Evolutionary conservation across 2,888 invertebrate genomes (phyloP).

Genomic region (Ashinkailepas kermadecensis): DNA sequence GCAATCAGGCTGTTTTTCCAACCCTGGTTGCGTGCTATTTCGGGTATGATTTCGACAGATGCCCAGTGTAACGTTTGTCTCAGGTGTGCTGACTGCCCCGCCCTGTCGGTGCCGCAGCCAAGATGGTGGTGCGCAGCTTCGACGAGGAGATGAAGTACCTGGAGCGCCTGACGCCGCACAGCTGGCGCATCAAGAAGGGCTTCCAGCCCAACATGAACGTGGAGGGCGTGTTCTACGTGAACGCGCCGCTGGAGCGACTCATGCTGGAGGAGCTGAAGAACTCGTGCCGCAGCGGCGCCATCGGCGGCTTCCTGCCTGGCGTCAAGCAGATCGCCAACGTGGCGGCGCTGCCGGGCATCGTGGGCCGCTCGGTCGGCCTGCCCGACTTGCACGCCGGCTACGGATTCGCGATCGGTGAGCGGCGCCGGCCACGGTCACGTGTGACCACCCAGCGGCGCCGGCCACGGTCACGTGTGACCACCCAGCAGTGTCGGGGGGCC

Average conservation of each 20-base stretch:
- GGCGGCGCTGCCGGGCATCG: constrained; percentile 81
- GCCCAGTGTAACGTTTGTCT: too few relatives aligned
- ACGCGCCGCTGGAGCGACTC: constrained; percentile 76
- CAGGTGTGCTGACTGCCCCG: too few relatives aligned
- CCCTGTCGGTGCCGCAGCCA: background rate
- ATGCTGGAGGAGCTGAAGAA: constrained; percentile 96
- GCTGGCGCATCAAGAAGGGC: constrained; percentile 94
- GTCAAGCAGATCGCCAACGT: constrained; percentile 99
- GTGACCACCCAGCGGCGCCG: too few relatives aligned
- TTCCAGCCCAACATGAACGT: constrained; percentile 97
- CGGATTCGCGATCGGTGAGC: constrained; percentile 91
- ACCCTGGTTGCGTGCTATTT: too few relatives aligned
- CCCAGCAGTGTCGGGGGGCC: too few relatives aligned
- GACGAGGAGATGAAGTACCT: constrained; percentile 88
- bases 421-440: constrained; percentile 20
- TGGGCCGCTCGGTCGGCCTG: constrained; percentile 70
- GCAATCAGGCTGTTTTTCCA: too few relatives aligned
- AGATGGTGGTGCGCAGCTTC: constrained; percentile 81
- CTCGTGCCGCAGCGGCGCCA: constrained; percentile 76
- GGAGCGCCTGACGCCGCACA: constrained; percentile 73
- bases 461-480: too few relatives aligned
- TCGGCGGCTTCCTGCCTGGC: constrained; percentile 95
- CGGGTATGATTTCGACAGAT: too few relatives aligned
- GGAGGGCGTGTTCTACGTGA: constrained; percentile 92
- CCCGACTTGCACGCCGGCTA: constrained; percentile 98